Evolutionary conservation across 2,888 invertebrate genomes (phyloP), one percentile per base, ranked within the genome.

Genomic region (Apamea epomidion): DNA sequence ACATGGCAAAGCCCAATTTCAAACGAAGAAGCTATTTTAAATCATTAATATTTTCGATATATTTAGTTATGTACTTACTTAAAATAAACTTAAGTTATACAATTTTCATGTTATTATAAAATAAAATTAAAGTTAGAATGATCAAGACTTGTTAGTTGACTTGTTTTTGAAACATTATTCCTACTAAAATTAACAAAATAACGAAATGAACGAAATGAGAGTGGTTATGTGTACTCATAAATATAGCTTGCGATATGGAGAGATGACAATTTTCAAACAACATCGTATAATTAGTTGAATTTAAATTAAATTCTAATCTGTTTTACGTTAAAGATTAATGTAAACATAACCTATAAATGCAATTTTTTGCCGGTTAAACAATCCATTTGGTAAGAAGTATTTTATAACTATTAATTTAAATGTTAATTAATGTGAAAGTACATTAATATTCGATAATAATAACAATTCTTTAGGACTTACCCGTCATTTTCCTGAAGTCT

Each of bases 401-500:
- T 73, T 12, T 37, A 48, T 14, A 37, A 14, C 0, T 14, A 73
- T 37, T n/a, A 45, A 48, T 42, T 54, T 18, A 65, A 25, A 42
- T 32, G 16, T 42, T 12, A n/a, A 58, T 62, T 67, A 21, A 37
- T 54, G n/a, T 54, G 42, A 62, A 45, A 60, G 8, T 60, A 67
- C 12, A 29, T 16, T 64, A 1, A 8, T 68, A 75, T 29, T 72
- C 16, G 6, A 16, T n/a, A 48, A 48, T 64, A 67, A 45, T 21
- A 62, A 75, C 54, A 48, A 62, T 76, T 81, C 54, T 16, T 77
- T 32, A 42, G 62, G 88, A 94, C 95, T 94, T 93, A 95, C 95
- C 94, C 94, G 95, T 94, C 48, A 92, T 93, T 92, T 89, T 90
- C 82, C 80, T 81, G 81, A 91, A 88, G 81, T 87, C 77, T 80